Percentiles rank a stretch among this genome's conserved stretches.
Conservation (phyloP, 2,888 invertebrate species). For the Eupsilia transversa region DNA sequence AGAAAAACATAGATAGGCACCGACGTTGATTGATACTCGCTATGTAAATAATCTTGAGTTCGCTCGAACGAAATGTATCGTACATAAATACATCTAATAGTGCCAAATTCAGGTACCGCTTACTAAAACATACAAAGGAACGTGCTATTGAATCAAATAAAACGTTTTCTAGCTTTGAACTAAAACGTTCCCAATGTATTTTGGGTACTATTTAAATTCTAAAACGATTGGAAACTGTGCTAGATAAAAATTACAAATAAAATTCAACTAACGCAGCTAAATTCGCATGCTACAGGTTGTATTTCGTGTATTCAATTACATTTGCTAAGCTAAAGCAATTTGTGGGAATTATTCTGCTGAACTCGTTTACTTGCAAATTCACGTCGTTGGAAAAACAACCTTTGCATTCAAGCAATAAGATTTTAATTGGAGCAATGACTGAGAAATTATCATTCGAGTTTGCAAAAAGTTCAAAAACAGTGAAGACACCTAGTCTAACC, state of each 20-base stretch:
- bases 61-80: conserved; percentile 20
- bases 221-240: conserved; percentile 10
- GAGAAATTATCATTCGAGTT: conserved; percentile 13
- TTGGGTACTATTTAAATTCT: conserved; percentile 26
- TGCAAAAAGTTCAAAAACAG: conserved; percentile 35
- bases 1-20: conserved; percentile 32
- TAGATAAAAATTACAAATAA: conserved; percentile 17
- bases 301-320: conserved; percentile 46
- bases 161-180: conserved; percentile 12
- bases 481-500: conserved; percentile 61
- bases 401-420: conserved; percentile 30
- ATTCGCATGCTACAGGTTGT: conserved; percentile 34
- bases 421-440: conserved; percentile 24
- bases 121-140: conserved; percentile 21
- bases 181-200: conserved; percentile 17
- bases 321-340: conserved; percentile 22
- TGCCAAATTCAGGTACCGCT: conserved; percentile 30
- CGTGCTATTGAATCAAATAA: conserved; percentile 27
- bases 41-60: conserved; percentile 30
- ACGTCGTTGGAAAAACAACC: conserved; percentile 27
- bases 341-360: conserved; percentile 39
- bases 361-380: conserved; percentile 24
- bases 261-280: background rate
- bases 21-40: conserved; percentile 53
- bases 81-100: conserved; percentile 21